These are phyloP conservation scores for Cryptus viduatorius DNA, from an alignment of 2,888 invertebrate species.

Conservation along the genomic window DNA sequence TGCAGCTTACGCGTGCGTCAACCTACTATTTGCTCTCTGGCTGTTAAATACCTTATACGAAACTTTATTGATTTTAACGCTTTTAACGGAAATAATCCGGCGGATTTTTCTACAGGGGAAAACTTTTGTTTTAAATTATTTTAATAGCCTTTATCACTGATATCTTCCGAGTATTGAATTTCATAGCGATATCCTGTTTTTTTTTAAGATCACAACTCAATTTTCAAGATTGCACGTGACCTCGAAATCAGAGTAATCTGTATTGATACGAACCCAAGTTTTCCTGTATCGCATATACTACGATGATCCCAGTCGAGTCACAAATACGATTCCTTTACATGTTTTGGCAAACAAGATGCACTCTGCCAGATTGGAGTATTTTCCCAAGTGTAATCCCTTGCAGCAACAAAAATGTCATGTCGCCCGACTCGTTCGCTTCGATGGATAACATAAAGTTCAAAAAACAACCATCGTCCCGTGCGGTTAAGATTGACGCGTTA, in stretches of 20 bases:
- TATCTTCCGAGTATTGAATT: not conserved
- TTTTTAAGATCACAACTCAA: not conserved
- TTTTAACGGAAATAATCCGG: not conserved
- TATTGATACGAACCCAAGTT: conserved; percentile 1
- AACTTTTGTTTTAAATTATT: not conserved
- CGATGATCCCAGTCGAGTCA: not conserved
- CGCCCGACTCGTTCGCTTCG: conserved; percentile 19
- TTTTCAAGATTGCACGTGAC: conserved; percentile 1
- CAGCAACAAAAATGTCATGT: conserved; percentile 52
- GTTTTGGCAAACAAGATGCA: conserved; percentile 66
- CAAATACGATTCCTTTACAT: conserved; percentile 21
- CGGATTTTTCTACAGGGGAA: not conserved
- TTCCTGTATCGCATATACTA: not conserved
- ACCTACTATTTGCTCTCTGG: not conserved
- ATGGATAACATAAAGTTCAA: conserved; percentile 48
- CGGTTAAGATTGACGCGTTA: conserved; percentile 16
- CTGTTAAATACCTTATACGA: not conserved
- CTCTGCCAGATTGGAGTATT: conserved; percentile 64
- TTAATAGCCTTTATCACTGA: not conserved
- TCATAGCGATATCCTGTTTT: not conserved
- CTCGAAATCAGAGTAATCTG: not conserved
- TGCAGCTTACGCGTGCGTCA: too few species aligned
- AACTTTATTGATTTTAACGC: not conserved
- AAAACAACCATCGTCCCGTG: conserved; percentile 32
- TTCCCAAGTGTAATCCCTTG: conserved; percentile 49